phyloP scores from a whole-genome alignment of 2,797 vertebrate species.

The Poeciliopsis presidionis region DNA sequence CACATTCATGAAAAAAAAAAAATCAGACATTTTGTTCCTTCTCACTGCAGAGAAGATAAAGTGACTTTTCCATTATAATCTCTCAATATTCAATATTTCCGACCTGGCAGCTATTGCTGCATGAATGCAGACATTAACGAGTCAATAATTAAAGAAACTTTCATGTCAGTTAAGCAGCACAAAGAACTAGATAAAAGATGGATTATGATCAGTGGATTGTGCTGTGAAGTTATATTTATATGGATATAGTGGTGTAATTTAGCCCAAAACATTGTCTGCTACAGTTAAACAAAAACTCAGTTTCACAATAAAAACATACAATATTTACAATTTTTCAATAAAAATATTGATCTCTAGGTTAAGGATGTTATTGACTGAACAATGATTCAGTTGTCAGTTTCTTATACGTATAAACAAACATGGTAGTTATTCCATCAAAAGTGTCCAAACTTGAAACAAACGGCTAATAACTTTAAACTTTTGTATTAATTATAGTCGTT shows the following conservation, averaged over 20 bases:
- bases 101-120: not conserved
- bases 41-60: too few species aligned
- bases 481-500: not conserved
- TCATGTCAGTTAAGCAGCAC: not conserved
- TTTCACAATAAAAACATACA: too few species aligned
- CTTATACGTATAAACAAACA: not conserved
- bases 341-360: too few species aligned
- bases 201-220: not conserved
- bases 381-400: too few species aligned
- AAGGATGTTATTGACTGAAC: too few species aligned
- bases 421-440: not conserved
- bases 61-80: too few species aligned
- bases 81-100: not conserved
- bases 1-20: too few species aligned
- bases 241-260: not conserved
- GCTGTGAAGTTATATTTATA: not conserved
- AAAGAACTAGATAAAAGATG: not conserved
- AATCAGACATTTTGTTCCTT: too few species aligned
- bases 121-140: too few species aligned
- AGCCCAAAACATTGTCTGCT: too few species aligned
- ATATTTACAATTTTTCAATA: too few species aligned
- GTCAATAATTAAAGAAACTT: not conserved
- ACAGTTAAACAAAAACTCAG: too few species aligned
- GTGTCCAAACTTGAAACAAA: not conserved
- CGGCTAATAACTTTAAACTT: not conserved